Evolutionary conservation across 2,113 vertebrate species (phyloP).

Genomic region (Elephas maximus): DNA sequence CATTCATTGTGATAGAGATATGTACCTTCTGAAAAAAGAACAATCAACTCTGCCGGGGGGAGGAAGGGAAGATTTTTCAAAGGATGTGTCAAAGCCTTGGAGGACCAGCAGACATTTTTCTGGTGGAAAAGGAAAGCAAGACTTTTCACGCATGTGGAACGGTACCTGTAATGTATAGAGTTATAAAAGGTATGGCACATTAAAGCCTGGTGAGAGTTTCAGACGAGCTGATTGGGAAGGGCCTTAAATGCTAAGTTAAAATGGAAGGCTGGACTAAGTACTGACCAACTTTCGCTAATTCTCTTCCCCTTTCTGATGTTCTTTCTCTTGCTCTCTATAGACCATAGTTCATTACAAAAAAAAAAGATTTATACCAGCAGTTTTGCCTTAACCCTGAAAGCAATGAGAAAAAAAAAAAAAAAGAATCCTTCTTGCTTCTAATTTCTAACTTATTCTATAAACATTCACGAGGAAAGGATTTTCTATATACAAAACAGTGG

Average conservation of each 20-base stretch:
- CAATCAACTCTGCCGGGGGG: not conserved
- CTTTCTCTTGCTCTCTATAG: not conserved
- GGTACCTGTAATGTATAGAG: not conserved
- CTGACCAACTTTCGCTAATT: not conserved
- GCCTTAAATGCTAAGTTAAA: not conserved
- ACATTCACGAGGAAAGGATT: not conserved
- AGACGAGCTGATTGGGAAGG: not conserved
- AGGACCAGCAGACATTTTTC: slow-evolving; percentile 1
- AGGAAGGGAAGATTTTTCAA: not conserved
- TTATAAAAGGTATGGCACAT: not conserved
- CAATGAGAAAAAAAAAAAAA: not conserved
- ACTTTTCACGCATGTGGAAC: not conserved
- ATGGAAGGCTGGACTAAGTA: not conserved
- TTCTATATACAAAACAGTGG: not conserved
- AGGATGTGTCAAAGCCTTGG: not conserved
- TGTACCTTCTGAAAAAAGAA: not conserved
- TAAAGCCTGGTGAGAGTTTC: not conserved
- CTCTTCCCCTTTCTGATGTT: not conserved
- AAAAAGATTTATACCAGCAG: not conserved
- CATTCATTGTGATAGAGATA: slow-evolving; percentile 34
- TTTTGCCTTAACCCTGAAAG: not conserved
- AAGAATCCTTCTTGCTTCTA: not conserved
- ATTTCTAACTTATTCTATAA: not conserved
- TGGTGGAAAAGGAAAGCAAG: not conserved
- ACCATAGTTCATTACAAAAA: not conserved